phyloP scores from a whole-genome alignment of 1,140 invertebrate species.

The Drosophila ficusphila region DNA sequence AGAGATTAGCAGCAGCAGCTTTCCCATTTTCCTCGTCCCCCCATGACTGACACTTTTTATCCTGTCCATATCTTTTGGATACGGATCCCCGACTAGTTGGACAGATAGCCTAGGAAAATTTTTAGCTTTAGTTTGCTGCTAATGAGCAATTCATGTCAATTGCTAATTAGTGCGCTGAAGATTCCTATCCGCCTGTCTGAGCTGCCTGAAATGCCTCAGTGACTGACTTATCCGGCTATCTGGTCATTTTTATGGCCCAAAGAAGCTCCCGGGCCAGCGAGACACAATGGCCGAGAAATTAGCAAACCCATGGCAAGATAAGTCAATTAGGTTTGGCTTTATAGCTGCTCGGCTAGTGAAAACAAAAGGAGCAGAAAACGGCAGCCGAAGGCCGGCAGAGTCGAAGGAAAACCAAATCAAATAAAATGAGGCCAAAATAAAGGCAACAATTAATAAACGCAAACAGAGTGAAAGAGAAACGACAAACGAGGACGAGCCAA shows the following conservation, averaged over 20 bases:
- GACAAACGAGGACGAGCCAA: constrained; percentile 55
- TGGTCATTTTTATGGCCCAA: constrained; percentile 71
- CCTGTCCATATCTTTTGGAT: constrained; percentile 40
- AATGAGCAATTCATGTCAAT: constrained; percentile 84
- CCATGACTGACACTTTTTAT: constrained; percentile 36
- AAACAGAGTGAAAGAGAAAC: constrained; percentile 61
- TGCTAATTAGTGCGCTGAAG: constrained; percentile 81
- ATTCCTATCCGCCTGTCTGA: constrained; percentile 74
- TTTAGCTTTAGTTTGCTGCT: constrained; percentile 78
- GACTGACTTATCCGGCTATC: constrained; percentile 67
- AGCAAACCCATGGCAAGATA: constrained; percentile 80
- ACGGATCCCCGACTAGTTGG: constrained; percentile 28
- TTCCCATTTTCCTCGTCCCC: neutral
- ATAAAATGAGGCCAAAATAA: constrained; percentile 79
- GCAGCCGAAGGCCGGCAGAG: constrained; percentile 9
- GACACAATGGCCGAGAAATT: constrained; percentile 79
- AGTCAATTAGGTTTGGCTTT: constrained; percentile 83
- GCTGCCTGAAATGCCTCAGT: constrained; percentile 47
- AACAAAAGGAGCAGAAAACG: constrained; percentile 60
- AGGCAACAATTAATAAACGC: constrained; percentile 81
- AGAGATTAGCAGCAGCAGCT: constrained; percentile 24
- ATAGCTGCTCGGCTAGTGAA: constrained; percentile 69
- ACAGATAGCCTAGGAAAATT: constrained; percentile 50
- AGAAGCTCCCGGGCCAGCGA: constrained; percentile 20
- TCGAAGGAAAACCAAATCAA: constrained; percentile 76